These are phyloP conservation scores for Cassiopea andromeda DNA, from an alignment of 30 jellyfish, hydroid and myxozoan genomes.

Conservation along the genomic window DNA sequence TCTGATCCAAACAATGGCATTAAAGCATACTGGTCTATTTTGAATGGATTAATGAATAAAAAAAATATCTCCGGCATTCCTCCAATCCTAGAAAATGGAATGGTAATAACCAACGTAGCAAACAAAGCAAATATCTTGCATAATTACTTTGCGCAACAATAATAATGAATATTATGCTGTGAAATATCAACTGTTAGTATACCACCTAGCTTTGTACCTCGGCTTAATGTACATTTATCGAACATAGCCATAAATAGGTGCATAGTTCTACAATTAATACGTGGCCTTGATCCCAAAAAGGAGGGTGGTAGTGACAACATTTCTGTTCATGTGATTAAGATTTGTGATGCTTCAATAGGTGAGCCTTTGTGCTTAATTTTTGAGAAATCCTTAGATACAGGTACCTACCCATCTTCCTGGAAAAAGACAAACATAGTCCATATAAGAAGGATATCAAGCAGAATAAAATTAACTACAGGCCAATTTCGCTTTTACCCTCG, in stretches of 20 bases:
- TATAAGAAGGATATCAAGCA: constrained; percentile 18
- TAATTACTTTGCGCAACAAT: too few relatives aligned
- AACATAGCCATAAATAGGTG: constrained; percentile 24
- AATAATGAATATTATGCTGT: too few relatives aligned
- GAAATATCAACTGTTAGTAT: too few relatives aligned
- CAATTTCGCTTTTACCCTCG: constrained; percentile 58
- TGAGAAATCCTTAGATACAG: constrained; percentile 5
- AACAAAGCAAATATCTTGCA: too few relatives aligned
- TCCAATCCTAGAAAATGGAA: too few relatives aligned
- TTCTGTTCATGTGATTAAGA: constrained; percentile 52
- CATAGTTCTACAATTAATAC: constrained; percentile 15
- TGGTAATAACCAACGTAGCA: too few relatives aligned
- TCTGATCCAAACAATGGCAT: too few relatives aligned
- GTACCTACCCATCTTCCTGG: background rate
- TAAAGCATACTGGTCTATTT: too few relatives aligned
- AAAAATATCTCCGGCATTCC: too few relatives aligned
- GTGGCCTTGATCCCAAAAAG: constrained; percentile 43
- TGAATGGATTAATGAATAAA: too few relatives aligned
- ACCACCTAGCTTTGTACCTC: too few relatives aligned
- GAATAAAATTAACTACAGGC: constrained; percentile 43
- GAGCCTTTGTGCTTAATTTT: constrained; percentile 45
- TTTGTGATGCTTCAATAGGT: constrained; percentile 22
- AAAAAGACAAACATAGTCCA: constrained; percentile 54
- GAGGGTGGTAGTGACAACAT: constrained; percentile 65
- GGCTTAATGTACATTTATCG: too few relatives aligned